A percentile compares a stretch with the other conserved stretches of the same genome.
Conservation (phyloP, 2,113 vertebrate genomes). For the Python bivittatus region DNA sequence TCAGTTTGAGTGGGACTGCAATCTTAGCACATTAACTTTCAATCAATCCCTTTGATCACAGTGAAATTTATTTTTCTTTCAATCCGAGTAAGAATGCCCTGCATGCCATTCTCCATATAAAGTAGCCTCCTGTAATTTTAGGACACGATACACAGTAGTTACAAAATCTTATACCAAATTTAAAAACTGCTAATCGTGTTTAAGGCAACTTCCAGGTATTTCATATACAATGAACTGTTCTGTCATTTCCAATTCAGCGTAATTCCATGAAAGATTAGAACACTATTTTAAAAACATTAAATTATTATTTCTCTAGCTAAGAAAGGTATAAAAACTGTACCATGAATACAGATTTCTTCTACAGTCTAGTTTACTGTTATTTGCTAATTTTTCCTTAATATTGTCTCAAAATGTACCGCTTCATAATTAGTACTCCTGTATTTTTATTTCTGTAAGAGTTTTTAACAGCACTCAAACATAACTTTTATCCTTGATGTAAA, state of each 20-base stretch:
- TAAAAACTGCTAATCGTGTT: neutral
- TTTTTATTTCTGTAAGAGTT: neutral
- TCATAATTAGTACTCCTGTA: neutral
- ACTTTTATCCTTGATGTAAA: neutral
- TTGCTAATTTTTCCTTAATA: neutral
- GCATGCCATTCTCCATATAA: slow-evolving; percentile 10
- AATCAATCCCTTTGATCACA: neutral
- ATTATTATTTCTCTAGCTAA: neutral
- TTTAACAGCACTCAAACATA: neutral
- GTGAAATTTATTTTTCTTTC: neutral
- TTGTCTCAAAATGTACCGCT: neutral
- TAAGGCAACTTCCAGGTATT: neutral
- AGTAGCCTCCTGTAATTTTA: slow-evolving; percentile 15
- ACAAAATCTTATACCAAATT: neutral
- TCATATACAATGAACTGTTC: neutral
- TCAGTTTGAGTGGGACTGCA: neutral
- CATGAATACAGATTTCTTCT: neutral
- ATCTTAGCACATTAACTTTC: neutral
- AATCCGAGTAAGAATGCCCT: neutral
- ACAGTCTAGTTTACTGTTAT: neutral
- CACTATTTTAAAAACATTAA: neutral
- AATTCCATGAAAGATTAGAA: neutral
- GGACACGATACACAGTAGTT: neutral
- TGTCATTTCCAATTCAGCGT: neutral
- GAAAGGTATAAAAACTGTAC: neutral